A percentile compares a stretch with the other conserved stretches of the same genome.
phyloP scores from a whole-genome alignment of 1,140 invertebrate genomes.

The Pseudomyrmex sp. region DNA sequence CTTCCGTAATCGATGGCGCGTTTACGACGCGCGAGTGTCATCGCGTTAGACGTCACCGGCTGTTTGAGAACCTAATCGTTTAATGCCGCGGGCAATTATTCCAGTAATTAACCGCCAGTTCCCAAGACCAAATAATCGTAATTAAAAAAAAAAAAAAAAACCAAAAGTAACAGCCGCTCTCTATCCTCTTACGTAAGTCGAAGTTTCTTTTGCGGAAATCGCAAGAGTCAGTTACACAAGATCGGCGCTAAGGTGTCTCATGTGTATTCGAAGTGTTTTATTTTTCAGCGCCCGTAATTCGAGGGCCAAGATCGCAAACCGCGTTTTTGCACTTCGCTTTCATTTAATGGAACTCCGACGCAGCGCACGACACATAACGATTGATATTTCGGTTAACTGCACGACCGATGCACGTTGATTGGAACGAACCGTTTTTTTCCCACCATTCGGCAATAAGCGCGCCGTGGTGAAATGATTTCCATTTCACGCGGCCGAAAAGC shows the following conservation, averaged over 20 bases:
- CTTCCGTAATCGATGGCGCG: conserved; percentile 25
- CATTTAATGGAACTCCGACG: conserved; percentile 57
- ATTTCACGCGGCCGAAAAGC: conserved; percentile 54
- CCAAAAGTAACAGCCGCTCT: too few relatives aligned
- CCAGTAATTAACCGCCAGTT: conserved; percentile 18
- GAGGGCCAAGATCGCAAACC: conserved; percentile 57
- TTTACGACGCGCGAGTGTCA: conserved; percentile 10
- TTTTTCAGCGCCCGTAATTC: conserved; percentile 9
- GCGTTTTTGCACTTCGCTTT: conserved; percentile 64
- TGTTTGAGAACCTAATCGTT: conserved; percentile 14
- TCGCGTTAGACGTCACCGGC: background rate
- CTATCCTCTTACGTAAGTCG: too few relatives aligned
- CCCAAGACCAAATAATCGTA: too few relatives aligned
- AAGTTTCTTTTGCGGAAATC: background rate
- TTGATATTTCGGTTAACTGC: conserved; percentile 59
- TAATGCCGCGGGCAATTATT: background rate
- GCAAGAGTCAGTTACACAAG: background rate
- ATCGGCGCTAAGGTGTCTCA: background rate
- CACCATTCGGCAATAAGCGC: conserved; percentile 60
- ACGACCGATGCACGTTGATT: conserved; percentile 54
- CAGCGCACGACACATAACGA: conserved; percentile 54
- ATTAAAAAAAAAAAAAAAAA: too few relatives aligned
- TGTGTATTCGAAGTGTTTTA: conserved; percentile 13
- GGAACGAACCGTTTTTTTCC: conserved; percentile 43
- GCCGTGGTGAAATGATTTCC: conserved; percentile 55